A percentile compares a stretch with the other conserved stretches of the same genome.
Conservation (phyloP, 1,140 invertebrate genomes). For the Hyles euphorbiae region DNA sequence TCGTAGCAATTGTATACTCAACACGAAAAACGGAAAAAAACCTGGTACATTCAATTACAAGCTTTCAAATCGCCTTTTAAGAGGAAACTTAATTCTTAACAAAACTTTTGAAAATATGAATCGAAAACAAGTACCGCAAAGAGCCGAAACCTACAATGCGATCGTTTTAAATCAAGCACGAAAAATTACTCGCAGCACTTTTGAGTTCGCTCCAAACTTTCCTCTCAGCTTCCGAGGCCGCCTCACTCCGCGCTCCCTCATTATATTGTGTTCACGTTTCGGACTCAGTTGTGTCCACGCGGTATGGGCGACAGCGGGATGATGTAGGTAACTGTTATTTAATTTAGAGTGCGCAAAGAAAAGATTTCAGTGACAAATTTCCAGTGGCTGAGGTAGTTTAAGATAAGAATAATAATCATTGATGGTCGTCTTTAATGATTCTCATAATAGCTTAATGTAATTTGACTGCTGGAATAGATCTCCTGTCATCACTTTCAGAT, state of each 20-base stretch:
- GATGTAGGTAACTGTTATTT: no score
- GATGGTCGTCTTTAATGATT: no score
- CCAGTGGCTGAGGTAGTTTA: no score
- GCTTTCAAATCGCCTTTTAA: no score
- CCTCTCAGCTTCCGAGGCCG: constrained; percentile 32
- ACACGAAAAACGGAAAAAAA: no score
- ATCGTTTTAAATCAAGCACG: constrained; percentile 67
- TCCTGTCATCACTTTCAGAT: no score
- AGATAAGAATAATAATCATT: no score
- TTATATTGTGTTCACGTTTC: constrained; percentile 70
- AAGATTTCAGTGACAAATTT: no score
- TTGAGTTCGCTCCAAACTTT: constrained; percentile 62
- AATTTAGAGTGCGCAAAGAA: no score
- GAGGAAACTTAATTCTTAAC: constrained; percentile 15
- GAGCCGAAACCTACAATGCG: constrained; percentile 48
- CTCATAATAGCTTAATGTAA: no score
- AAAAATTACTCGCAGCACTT: constrained; percentile 68
- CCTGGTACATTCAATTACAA: neutral
- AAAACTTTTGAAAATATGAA: constrained; percentile 14
- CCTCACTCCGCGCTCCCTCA: constrained; percentile 44
- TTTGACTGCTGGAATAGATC: no score
- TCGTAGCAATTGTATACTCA: no score
- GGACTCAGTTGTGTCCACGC: constrained; percentile 15
- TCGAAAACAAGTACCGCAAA: constrained; percentile 24
- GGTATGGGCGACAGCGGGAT: neutral